Percentiles rank a stretch among this genome's conserved stretches.
Conservation (phyloP, 2,797 vertebrate species). For the Scarus forsteni region DNA sequence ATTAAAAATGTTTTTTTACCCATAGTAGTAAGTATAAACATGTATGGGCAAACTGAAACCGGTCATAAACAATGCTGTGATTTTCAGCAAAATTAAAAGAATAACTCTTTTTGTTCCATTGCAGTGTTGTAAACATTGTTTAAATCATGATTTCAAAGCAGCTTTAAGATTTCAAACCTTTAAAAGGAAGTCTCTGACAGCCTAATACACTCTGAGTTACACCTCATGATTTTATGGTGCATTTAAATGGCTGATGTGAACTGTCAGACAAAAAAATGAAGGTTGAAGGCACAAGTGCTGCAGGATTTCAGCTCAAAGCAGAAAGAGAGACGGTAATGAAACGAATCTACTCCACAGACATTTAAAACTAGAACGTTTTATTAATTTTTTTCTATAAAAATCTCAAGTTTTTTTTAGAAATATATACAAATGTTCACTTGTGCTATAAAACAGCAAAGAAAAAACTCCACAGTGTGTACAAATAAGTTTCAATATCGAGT, state of each 20-base stretch:
- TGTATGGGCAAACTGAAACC: slow-evolving; percentile 4
- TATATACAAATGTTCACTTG: slow-evolving; percentile 87
- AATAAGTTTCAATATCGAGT: slow-evolving; percentile 87
- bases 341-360: slow-evolving; percentile 47
- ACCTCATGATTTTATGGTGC: background rate
- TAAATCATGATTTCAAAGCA: too few species aligned
- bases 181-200: slow-evolving; percentile 8
- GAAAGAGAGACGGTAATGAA: too few species aligned
- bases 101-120: background rate
- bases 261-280: background rate
- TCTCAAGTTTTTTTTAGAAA: slow-evolving; percentile 89
- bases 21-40: background rate
- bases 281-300: slow-evolving; percentile 8
- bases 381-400: slow-evolving; percentile 96
- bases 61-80: background rate
- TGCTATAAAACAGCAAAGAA: slow-evolving; percentile 82
- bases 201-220: slow-evolving; percentile 4
- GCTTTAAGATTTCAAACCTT: background rate
- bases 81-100: background rate
- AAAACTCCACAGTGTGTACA: slow-evolving; percentile 78
- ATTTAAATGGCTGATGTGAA: background rate
- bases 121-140: background rate
- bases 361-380: slow-evolving; percentile 93
- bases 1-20: too few species aligned
- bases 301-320: background rate